These are phyloP conservation scores for Dasysyrphus albostriatus DNA, from an alignment of 2,888 invertebrate genomes.

Conservation along the genomic window DNA sequence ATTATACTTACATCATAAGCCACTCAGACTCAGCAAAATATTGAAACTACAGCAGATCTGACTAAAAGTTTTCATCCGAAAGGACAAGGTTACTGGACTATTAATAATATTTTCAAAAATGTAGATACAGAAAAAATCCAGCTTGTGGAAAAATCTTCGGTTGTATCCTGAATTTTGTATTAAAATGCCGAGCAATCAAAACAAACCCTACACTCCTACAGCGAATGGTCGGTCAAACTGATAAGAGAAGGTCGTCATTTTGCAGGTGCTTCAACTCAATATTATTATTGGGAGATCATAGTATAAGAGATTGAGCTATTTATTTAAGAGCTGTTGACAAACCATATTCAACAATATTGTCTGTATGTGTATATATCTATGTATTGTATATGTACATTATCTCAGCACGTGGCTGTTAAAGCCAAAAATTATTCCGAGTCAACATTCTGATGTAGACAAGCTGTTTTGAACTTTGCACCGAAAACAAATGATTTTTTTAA, in stretches of 20 bases:
- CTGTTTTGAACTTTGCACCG: background rate
- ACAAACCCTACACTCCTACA: background rate
- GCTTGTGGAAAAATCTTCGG: constrained; percentile 11
- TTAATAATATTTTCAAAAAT: background rate
- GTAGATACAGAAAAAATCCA: background rate
- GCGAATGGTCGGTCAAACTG: constrained; percentile 9
- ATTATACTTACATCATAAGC: no score
- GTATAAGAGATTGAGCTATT: background rate
- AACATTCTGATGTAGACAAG: background rate
- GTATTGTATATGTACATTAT: background rate
- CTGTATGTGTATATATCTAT: background rate
- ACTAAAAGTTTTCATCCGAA: no score
- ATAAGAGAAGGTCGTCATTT: constrained; percentile 54
- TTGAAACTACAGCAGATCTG: no score
- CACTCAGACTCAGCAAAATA: no score
- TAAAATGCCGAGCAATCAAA: constrained; percentile 1
- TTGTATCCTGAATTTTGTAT: background rate
- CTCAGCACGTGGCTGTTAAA: background rate
- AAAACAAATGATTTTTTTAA: background rate
- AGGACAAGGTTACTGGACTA: no score
- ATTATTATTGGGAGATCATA: constrained; percentile 27
- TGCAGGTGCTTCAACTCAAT: constrained; percentile 66
- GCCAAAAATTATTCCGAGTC: background rate
- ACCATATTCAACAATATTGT: background rate
- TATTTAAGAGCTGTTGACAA: background rate